These are phyloP conservation scores for Acipenser oxyrinchus DNA, from an alignment of 2,797 vertebrate genomes.

Conservation along the genomic window DNA sequence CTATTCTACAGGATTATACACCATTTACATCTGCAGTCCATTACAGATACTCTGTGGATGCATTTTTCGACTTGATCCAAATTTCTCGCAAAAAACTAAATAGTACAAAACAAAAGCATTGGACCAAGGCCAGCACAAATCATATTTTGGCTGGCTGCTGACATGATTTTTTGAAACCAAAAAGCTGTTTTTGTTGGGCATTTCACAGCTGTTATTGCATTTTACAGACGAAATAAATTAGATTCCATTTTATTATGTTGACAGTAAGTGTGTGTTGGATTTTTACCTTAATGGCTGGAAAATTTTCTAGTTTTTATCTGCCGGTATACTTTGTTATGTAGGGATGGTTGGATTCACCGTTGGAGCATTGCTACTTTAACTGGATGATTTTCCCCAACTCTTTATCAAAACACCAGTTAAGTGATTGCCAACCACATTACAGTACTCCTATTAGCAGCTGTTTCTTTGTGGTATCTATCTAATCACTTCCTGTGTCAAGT, in stretches of 20 bases:
- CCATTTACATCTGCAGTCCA: constrained; percentile 45
- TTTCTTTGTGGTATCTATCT: too few species aligned
- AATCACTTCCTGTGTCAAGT: too few species aligned
- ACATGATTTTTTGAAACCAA: constrained; percentile 44
- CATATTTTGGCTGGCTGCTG: constrained; percentile 40
- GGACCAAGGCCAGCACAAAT: constrained; percentile 44
- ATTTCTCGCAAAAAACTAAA: constrained; percentile 50
- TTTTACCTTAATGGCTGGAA: too few species aligned
- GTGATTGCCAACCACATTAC: too few species aligned
- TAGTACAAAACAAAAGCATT: constrained; percentile 44
- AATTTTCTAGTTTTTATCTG: too few species aligned
- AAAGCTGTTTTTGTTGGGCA: constrained; percentile 43
- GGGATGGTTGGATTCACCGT: too few species aligned
- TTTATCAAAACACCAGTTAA: too few species aligned
- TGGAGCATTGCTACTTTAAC: too few species aligned
- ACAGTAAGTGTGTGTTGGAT: too few species aligned
- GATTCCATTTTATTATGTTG: neutral
- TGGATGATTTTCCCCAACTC: too few species aligned
- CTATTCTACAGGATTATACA: constrained; percentile 22
- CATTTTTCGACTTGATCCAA: constrained; percentile 28
- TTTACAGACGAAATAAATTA: neutral
- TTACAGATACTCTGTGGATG: constrained; percentile 34
- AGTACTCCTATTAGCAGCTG: too few species aligned
- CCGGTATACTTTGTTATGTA: too few species aligned
- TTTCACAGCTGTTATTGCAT: constrained; percentile 26